phyloP scores from a whole-genome alignment of 2,797 vertebrate species.

The Enoplosus armatus region DNA sequence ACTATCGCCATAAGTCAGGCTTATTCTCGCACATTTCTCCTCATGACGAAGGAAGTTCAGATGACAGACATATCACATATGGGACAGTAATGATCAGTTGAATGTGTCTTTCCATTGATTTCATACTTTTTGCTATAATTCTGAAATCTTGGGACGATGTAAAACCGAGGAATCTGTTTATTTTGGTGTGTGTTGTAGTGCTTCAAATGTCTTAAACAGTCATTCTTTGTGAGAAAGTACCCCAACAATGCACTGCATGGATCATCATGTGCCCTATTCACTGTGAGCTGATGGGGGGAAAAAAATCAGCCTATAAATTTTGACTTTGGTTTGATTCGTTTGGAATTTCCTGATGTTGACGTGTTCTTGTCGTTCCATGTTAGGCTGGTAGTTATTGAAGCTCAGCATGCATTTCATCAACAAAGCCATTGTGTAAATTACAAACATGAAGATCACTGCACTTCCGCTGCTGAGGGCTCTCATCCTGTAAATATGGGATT shows the following conservation, averaged over 20 bases:
- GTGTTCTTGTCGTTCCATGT: conserved; percentile 85
- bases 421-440: conserved; percentile 83
- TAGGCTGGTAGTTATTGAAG: conserved; percentile 86
- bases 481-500: conserved; percentile 79
- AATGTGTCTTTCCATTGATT: conserved; percentile 86
- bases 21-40: conserved; percentile 60
- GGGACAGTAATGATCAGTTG: conserved; percentile 84
- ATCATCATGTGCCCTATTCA: conserved; percentile 89
- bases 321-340: conserved; percentile 67
- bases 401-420: conserved; percentile 90
- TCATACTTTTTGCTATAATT: conserved; percentile 84
- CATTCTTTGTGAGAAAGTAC: conserved; percentile 80
- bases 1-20: conserved; percentile 72
- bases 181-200: conserved; percentile 86
- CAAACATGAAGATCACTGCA: conserved; percentile 80
- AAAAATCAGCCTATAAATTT: conserved; percentile 82
- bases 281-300: conserved; percentile 88
- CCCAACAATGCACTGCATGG: conserved; percentile 90
- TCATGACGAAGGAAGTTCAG: conserved; percentile 47
- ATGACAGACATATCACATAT: conserved; percentile 82
- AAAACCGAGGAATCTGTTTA: conserved; percentile 77
- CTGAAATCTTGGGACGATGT: conserved; percentile 86
- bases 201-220: conserved; percentile 81
- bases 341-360: conserved; percentile 84
- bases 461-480: conserved; percentile 85